Conservation (phyloP, 2,888 invertebrate species). For the Drosophila melanosoma region DNA sequence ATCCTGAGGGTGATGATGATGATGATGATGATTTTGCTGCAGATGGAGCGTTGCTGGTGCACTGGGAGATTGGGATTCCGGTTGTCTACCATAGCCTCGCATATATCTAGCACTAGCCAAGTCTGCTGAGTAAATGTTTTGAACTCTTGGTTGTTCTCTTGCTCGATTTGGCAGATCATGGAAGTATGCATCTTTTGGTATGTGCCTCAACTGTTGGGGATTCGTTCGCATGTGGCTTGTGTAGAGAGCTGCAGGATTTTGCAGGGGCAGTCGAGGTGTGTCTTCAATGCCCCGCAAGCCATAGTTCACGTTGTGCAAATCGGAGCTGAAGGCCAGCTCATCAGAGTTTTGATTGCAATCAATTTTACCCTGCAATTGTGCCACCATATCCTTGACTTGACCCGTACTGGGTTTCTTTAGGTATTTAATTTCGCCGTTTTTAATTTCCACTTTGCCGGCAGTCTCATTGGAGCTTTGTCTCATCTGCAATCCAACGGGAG, state of each 20-base stretch:
- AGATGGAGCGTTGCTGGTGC: conserved; percentile 2
- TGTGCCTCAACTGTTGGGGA: conserved; percentile 77
- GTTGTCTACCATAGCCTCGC: conserved; percentile 30
- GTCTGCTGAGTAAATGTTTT: conserved; percentile 32
- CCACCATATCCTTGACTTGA: conserved; percentile 79
- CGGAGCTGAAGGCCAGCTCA: conserved; percentile 12
- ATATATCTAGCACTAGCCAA: conserved; percentile 23
- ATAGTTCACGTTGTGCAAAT: conserved; percentile 43
- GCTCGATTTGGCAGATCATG: conserved; percentile 87
- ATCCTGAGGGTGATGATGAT: conserved; percentile 17
- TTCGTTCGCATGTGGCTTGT: conserved; percentile 12
- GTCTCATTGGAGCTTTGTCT: conserved; percentile 41
- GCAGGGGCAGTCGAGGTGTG: conserved; percentile 18
- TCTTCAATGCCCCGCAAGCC: conserved; percentile 26
- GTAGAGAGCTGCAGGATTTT: conserved; percentile 24
- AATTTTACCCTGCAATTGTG: conserved; percentile 73
- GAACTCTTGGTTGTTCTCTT: conserved; percentile 32
- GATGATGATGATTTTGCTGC: conserved; percentile 26
- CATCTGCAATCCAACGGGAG: conserved; percentile 25
- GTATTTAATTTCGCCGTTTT: conserved; percentile 76
- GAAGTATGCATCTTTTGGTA: conserved; percentile 88
- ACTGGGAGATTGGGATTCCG: conserved; percentile 1
- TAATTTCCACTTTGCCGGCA: conserved; percentile 57
- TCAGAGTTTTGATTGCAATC: conserved; percentile 40
- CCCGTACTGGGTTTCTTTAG: conserved; percentile 72